Base-by-base conservation (phyloP, 2,888 invertebrate genomes). In the Pandemis corylana region DNA sequence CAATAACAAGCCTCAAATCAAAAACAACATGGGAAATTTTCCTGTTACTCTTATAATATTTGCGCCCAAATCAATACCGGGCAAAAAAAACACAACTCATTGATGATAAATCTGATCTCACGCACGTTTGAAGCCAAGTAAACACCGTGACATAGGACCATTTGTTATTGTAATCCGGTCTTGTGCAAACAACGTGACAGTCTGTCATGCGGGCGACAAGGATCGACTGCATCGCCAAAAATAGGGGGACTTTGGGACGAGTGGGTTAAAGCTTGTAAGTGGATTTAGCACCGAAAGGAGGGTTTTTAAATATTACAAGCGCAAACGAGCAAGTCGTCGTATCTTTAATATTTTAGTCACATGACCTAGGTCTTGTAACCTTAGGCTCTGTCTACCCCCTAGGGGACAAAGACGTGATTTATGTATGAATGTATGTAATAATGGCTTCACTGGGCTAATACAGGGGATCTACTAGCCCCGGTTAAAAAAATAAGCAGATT, bases 121-220 rank as follows among this genome's bases (percentile, higher is more conserved):
- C 67, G 42, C 61, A 56, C n/a, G 71, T 28, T 20, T 41, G 42
- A 42, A 42, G n/a, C 44, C 7, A 20, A 49, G 72, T 61, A 72
- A 67, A 72, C 72, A 62, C 13, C 13, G 44, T 59, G 20, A 49
- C 65, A n/a, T 65, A 15, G 6, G 36, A 36, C 68, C 62, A 72
- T 63, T 63, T 72, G 51, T 67, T 72, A 51, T 67, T 66, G 72
- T 72, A 72, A 72, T 68, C 62, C 44, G 15, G 53, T 42, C 42
- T 42, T 49, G 67, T 4, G 68, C 44, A 62, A 72, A 62, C 71
- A 66, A 6, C 41, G 41, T 68, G 72, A 67, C 71, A 71, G 65
- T 46, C 36, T 20, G 68, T n/a, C 67, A 49, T 46, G 61, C 36
- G n/a, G 51, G 51, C 41, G 49, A 44, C 67, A 42, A 15, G 44